A percentile compares a stretch with the other conserved stretches of the same genome.
Conservation (phyloP, 1,140 invertebrate genomes). For the Drosophila burlai region DNA sequence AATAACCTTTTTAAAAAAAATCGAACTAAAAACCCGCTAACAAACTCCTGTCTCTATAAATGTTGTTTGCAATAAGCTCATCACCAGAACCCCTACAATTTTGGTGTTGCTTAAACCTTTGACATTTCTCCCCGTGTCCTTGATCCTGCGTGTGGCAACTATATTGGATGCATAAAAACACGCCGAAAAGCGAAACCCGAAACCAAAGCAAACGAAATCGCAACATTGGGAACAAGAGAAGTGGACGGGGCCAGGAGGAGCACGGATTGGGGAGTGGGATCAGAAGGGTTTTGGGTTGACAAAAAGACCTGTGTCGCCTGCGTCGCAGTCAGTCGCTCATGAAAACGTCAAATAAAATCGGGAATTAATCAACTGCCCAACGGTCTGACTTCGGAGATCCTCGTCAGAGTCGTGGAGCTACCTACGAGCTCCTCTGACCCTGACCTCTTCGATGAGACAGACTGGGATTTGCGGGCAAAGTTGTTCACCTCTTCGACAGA, state of each 20-base stretch:
- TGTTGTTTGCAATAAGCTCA: no score
- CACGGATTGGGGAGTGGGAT: neutral
- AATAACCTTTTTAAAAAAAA: no score
- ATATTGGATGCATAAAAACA: conserved; percentile 42
- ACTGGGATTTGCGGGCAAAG: neutral
- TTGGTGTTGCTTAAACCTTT: no score
- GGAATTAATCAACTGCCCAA: conserved; percentile 66
- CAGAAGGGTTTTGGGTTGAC: neutral
- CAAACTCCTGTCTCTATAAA: no score
- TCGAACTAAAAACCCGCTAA: no score
- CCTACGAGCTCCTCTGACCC: conserved; percentile 17
- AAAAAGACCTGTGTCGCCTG: neutral
- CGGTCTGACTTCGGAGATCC: conserved; percentile 21
- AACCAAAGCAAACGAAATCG: conserved; percentile 41
- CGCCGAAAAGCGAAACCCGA: conserved; percentile 31
- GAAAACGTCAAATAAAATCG: conserved; percentile 73
- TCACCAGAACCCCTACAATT: no score
- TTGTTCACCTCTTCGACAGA: no score
- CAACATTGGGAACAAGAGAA: conserved; percentile 11
- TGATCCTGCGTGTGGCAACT: conserved; percentile 1
- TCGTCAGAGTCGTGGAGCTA: conserved; percentile 13
- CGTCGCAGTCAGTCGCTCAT: conserved; percentile 46
- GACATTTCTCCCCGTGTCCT: no score
- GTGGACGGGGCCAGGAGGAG: no score
- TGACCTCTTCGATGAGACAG: conserved; percentile 1